Evolutionary conservation across 2,113 vertebrate genomes (phyloP).

Genomic region (Gymnobelideus leadbeateri): DNA sequence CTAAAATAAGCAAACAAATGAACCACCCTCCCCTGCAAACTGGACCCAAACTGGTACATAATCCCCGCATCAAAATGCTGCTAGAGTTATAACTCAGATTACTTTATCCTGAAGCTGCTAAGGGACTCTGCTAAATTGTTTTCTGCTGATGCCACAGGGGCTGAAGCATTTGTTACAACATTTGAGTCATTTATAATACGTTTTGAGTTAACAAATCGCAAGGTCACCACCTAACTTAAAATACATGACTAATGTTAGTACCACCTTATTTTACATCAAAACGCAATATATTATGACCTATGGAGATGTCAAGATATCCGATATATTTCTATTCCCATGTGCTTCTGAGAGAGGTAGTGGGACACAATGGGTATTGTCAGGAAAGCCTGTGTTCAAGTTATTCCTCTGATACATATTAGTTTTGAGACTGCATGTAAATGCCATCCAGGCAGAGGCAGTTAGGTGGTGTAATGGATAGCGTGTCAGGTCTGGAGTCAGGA

Average conservation of each 20-base stretch:
- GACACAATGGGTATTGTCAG: not conserved
- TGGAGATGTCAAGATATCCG: conserved; percentile 47
- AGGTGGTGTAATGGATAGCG: not conserved
- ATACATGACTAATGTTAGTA: conserved; percentile 72
- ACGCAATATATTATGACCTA: conserved; percentile 24
- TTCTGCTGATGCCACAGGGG: conserved; percentile 76
- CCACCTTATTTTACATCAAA: conserved; percentile 68
- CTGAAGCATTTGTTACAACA: conserved; percentile 80
- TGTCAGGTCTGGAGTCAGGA: not conserved
- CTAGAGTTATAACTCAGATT: conserved; percentile 79
- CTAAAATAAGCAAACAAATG: conserved; percentile 28
- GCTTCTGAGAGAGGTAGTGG: not conserved
- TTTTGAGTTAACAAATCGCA: conserved; percentile 79
- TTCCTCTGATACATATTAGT: not conserved
- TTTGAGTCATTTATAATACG: conserved; percentile 81
- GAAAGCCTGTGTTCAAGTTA: not conserved
- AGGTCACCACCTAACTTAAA: conserved; percentile 76
- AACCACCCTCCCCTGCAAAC: not conserved
- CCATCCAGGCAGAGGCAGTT: not conserved
- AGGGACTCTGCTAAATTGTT: conserved; percentile 80
- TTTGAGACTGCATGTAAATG: not conserved
- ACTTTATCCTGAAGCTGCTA: conserved; percentile 78
- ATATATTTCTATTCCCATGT: conserved; percentile 31
- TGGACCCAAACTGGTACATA: conserved; percentile 9
- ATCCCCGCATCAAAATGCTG: conserved; percentile 76